Conservation (phyloP, 2,113 vertebrate genomes). For the Carlito syrichta region DNA sequence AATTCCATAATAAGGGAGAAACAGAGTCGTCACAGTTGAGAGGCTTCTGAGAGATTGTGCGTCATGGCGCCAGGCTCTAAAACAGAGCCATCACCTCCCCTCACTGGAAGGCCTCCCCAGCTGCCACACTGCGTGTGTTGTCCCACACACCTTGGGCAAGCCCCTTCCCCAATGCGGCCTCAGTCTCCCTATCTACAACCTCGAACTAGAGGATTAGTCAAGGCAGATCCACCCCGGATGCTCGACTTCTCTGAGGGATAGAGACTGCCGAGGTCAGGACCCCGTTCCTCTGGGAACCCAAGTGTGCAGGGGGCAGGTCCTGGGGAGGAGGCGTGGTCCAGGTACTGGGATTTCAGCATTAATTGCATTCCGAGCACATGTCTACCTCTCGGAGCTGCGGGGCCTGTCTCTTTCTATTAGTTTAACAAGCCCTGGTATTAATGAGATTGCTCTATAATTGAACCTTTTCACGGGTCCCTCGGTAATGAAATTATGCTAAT, state of each 20-base stretch:
- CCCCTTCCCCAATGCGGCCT: neutral
- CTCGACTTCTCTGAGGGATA: neutral
- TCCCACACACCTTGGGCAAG: accelerated
- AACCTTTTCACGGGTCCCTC: conserved; percentile 95
- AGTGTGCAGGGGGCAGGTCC: neutral
- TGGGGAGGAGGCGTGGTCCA: conserved; percentile 73
- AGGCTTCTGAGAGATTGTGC: neutral
- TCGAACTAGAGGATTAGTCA: neutral
- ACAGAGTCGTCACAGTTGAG: neutral
- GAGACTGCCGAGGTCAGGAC: neutral
- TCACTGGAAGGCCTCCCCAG: accelerated
- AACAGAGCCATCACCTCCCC: no score
- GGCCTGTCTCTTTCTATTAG: conserved; percentile 90
- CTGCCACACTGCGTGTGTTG: neutral
- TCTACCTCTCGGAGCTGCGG: conserved; percentile 90
- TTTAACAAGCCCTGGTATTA: conserved; percentile 95
- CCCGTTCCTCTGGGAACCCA: neutral
- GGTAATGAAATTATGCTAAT: conserved; percentile 95
- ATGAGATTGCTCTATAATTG: conserved; percentile 96
- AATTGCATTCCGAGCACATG: conserved; percentile 92
- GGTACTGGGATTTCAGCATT: conserved; percentile 87
- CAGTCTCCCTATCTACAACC: neutral
- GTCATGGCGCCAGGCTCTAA: neutral
- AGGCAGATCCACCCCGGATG: neutral
- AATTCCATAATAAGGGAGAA: neutral